Base-by-base conservation (phyloP, 2,113 vertebrate species). In the Nothocercus julius region DNA sequence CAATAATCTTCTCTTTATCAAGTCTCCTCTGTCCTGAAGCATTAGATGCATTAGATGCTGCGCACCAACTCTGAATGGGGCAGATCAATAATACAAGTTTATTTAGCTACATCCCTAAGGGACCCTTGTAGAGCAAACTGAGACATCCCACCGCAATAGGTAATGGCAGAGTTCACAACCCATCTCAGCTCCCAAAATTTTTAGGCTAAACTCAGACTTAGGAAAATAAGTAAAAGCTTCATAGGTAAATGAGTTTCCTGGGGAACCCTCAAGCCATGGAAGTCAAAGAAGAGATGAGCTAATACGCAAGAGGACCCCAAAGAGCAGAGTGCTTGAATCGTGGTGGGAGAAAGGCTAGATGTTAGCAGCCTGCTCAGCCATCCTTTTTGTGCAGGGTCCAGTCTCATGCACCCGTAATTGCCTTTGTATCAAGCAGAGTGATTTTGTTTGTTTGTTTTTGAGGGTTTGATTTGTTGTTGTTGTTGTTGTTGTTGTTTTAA, bases 21-120 rank as follows among this genome's bases (percentile, higher is more conserved):
- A 91, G 89, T 76, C 59, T 32, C 78, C 67, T 73, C 67, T 81
- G 40, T 73, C 78, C 89, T 76, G 62, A 74, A 95, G 91, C 85
- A 87, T 63, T 69, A 25, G 45, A 59, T 66, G 28, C 67, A 47
- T 63, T 69, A 25, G 45, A 59, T 67, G 32, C 70, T 56, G 9
- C 45, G 70, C 67, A 40, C 47, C 54, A 78, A 42, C 74, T 77
- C 49, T 13, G 32, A 80, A 73, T 38, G 18, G 9, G 6, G 63
- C 42, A 85, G 93, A 96, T 93, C 94, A 91, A 87, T 92, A 95
- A 40, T 8, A 53, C n/a, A 59, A 59, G 87, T 89, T 89, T 53
- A 85, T 90, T 91, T 80, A 90, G 87, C 75, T 70, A 40, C 72
- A 68, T 78, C 87, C 79, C 87, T 94, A 28, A 3, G 64, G 54